A percentile compares a stretch with the other conserved stretches of the same genome.
phyloP scores from a whole-genome alignment of 2,888 invertebrate genomes.

The Pterostichus niger region DNA sequence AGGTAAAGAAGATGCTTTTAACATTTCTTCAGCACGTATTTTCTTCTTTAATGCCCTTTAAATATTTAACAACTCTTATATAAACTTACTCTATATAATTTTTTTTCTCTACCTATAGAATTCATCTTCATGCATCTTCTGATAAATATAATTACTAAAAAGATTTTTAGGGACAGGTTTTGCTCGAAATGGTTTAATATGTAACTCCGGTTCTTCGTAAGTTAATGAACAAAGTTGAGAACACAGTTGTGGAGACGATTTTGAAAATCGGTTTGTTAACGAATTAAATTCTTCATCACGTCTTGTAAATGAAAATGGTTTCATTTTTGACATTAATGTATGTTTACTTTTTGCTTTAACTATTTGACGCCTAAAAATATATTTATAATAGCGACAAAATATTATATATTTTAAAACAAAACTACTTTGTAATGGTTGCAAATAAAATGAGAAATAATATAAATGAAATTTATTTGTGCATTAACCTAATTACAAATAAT shows the following conservation, averaged over 20 bases:
- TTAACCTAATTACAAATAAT: not conserved
- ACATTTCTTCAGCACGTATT: conserved; percentile 85
- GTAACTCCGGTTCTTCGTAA: conserved; percentile 75
- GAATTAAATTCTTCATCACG: conserved; percentile 80
- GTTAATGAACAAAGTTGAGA: conserved; percentile 64
- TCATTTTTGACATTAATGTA: conserved; percentile 82
- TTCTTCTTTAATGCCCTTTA: conserved; percentile 82
- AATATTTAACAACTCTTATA: not conserved
- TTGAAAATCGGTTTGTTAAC: conserved; percentile 74
- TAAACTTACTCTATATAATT: not conserved
- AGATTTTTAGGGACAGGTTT: conserved; percentile 85
- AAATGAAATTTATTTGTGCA: conserved; percentile 11
- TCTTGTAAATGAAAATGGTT: conserved; percentile 83
- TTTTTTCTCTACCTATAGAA: conserved; percentile 81
- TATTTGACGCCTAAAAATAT: conserved; percentile 78
- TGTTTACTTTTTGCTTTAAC: conserved; percentile 82
- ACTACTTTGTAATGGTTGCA: not conserved
- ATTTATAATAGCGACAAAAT: not conserved
- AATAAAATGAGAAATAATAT: not conserved
- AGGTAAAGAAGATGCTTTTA: conserved; percentile 83
- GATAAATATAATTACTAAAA: conserved; percentile 85
- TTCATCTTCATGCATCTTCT: conserved; percentile 85
- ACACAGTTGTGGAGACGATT: conserved; percentile 75
- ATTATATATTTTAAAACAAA: not conserved
- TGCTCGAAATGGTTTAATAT: conserved; percentile 81